Conservation (phyloP, 2,797 vertebrate genomes). For the Pelodytes ibericus region DNA sequence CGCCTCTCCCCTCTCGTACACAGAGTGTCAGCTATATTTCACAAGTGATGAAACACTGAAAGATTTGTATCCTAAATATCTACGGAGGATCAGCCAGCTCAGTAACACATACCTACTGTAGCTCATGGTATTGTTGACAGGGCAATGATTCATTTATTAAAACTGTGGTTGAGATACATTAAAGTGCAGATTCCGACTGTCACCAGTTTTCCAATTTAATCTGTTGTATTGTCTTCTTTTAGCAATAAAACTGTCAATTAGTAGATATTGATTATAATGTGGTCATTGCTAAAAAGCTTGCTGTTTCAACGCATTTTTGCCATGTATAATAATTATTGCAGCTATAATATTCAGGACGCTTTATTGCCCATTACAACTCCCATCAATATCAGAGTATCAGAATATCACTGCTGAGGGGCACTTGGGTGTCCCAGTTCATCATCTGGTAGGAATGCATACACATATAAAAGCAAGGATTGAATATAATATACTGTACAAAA, state of each 20-base stretch:
- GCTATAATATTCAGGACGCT: too few species aligned
- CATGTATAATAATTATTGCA: too few species aligned
- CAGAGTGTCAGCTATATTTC: not conserved
- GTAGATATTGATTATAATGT: too few species aligned
- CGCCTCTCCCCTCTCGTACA: not conserved
- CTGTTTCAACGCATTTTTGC: too few species aligned
- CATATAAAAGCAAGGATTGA: too few species aligned
- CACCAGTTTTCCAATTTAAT: not conserved
- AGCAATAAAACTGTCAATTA: not conserved
- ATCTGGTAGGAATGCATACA: too few species aligned
- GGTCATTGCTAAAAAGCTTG: too few species aligned
- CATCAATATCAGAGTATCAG: too few species aligned
- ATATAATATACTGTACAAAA: too few species aligned
- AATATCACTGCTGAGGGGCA: too few species aligned
- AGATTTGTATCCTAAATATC: not conserved
- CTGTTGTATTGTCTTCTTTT: not conserved
- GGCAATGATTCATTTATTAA: not conserved
- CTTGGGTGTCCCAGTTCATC: too few species aligned
- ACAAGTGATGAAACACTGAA: not conserved
- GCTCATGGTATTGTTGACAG: not conserved
- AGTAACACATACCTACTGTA: not conserved
- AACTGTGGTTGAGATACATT: not conserved
- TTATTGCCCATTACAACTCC: too few species aligned
- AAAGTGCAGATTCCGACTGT: not conserved
- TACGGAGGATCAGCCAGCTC: not conserved